These are phyloP conservation scores for Oreochromis aureus DNA, from an alignment of 2,113 vertebrate genomes.

Conservation along the genomic window DNA sequence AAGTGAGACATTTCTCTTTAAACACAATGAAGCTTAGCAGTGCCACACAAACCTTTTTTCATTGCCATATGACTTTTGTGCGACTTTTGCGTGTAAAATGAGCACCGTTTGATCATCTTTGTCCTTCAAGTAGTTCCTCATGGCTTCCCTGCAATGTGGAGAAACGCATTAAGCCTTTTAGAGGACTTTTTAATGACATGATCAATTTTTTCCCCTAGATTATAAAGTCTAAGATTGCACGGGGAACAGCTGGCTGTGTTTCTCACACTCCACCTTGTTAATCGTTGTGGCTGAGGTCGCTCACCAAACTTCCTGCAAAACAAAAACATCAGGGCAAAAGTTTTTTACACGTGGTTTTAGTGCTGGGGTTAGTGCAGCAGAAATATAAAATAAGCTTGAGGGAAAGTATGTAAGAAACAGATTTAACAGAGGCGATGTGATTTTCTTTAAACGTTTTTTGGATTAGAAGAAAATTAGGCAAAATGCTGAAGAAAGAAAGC, in stretches of 20 bases:
- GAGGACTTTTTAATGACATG: not conserved
- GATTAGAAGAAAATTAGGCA: not conserved
- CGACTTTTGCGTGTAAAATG: constrained; percentile 95
- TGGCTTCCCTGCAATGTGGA: constrained; percentile 81
- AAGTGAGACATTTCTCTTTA: not conserved
- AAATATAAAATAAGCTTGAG: not conserved
- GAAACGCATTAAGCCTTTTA: not conserved
- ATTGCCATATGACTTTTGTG: constrained; percentile 96
- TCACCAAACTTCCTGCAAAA: constrained; percentile 92
- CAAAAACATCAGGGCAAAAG: constrained; percentile 15
- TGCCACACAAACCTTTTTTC: constrained; percentile 84
- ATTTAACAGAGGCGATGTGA: not conserved
- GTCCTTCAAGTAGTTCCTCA: constrained; percentile 95
- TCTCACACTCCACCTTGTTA: constrained; percentile 84
- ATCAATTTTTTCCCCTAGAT: rapidly evolving
- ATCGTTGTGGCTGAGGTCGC: constrained; percentile 88
- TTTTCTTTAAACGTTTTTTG: not conserved
- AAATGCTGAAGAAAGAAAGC: not conserved
- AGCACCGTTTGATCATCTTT: constrained; percentile 95
- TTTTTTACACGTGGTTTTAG: not conserved
- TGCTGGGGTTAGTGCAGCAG: not conserved
- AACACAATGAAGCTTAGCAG: not conserved
- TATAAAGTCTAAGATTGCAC: not conserved
- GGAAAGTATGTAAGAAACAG: not conserved
- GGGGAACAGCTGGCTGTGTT: not conserved